phyloP scores from a whole-genome alignment of 2,888 invertebrate species.

The Ligdia adustata region DNA sequence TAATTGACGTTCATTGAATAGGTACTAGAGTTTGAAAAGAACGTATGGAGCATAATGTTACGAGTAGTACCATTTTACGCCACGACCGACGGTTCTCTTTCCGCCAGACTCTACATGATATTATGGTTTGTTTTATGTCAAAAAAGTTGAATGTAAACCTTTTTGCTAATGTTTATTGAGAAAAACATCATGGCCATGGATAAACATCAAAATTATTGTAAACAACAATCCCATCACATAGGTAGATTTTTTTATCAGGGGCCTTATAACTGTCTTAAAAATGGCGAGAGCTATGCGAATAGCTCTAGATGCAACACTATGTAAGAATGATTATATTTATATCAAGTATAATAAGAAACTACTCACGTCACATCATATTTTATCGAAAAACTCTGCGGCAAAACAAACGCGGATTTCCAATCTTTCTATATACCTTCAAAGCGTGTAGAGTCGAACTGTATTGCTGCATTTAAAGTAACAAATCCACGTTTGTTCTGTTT shows the following conservation, averaged over 20 bases:
- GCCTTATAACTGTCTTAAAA: conserved; percentile 4
- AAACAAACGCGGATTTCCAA: conserved; percentile 55
- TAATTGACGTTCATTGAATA: no score
- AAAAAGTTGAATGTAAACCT: neutral
- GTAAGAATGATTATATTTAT: conserved; percentile 18
- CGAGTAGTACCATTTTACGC: no score
- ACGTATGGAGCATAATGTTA: no score
- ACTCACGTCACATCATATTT: conserved; percentile 18
- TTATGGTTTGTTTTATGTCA: neutral
- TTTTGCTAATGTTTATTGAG: neutral
- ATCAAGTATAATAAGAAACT: neutral
- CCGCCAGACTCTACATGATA: no score
- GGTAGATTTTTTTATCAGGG: no score
- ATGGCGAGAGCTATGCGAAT: conserved; percentile 19
- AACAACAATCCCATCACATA: no score
- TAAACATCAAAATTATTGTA: conserved; percentile 44
- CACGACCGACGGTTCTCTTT: no score
- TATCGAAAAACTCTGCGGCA: conserved; percentile 65
- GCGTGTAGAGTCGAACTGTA: neutral
- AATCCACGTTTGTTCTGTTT: conserved; percentile 61
- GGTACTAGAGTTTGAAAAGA: no score
- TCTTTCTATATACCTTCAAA: neutral
- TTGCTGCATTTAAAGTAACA: conserved; percentile 11
- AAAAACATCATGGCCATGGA: conserved; percentile 5
- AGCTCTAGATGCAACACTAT: conserved; percentile 21